These are phyloP conservation scores for Ladona fulva DNA, from an alignment of 1,140 invertebrate genomes.

Conservation along the genomic window DNA sequence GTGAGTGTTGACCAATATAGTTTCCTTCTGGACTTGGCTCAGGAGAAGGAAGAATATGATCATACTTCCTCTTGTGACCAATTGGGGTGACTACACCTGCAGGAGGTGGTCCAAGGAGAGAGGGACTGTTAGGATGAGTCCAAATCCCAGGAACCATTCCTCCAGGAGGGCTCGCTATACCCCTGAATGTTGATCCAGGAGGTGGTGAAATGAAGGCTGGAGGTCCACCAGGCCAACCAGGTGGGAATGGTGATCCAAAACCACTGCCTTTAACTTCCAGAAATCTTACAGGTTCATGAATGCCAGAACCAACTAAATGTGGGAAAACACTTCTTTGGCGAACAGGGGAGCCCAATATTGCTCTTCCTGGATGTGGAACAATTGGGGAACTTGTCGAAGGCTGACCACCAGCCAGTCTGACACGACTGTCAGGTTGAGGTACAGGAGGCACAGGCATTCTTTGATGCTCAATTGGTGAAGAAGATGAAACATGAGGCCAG, in stretches of 20 bases:
- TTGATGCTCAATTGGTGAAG: not conserved
- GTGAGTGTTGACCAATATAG: conserved; percentile 48
- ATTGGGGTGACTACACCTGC: conserved; percentile 29
- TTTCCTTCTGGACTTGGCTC: conserved; percentile 43
- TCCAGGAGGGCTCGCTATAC: not conserved
- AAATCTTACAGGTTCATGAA: not conserved
- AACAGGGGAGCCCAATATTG: not conserved
- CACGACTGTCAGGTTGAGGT: not conserved
- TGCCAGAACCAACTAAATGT: not conserved
- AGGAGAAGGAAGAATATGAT: conserved; percentile 41
- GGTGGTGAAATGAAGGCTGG: not conserved
- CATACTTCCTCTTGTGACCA: conserved; percentile 42
- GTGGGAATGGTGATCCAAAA: not conserved
- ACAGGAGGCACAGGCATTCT: not conserved
- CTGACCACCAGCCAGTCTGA: not conserved
- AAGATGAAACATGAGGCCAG: not conserved
- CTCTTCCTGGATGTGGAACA: conserved; percentile 11
- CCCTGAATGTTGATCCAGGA: not conserved
- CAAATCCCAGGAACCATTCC: not conserved
- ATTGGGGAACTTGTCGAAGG: conserved; percentile 22
- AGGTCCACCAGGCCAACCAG: not conserved
- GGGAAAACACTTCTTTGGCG: not conserved
- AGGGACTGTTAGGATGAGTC: not conserved
- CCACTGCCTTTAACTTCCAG: not conserved
- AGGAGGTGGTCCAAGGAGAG: conserved; percentile 16